phyloP scores from a whole-genome alignment of 2,797 vertebrate species.

The Tokudaia tokunoshimensis region DNA sequence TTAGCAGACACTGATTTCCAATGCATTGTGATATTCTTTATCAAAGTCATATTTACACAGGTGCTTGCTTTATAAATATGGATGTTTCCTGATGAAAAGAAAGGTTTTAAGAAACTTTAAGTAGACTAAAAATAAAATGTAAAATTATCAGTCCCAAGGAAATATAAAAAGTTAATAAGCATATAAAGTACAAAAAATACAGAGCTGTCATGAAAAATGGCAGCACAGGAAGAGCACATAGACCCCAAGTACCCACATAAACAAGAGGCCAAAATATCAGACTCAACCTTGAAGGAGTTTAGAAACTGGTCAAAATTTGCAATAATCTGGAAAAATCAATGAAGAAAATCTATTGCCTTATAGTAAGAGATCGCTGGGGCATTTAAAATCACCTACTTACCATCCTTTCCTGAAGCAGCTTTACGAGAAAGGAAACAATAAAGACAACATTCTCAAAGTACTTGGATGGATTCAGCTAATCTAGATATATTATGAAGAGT shows the following conservation, averaged over 20 bases:
- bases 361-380: neutral
- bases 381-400: neutral
- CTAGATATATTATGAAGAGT: neutral
- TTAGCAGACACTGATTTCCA: neutral
- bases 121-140: constrained; percentile 49
- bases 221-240: neutral
- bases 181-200: neutral
- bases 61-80: constrained; percentile 58
- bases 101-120: constrained; percentile 38
- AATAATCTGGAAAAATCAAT: neutral
- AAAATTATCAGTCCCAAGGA: constrained; percentile 31
- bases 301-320: neutral
- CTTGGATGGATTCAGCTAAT: neutral
- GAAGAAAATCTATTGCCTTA: neutral
- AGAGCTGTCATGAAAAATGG: neutral
- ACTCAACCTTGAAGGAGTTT: neutral
- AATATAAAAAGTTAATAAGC: constrained; percentile 10
- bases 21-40: neutral
- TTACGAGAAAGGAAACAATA: neutral
- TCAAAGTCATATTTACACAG: neutral
- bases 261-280: neutral
- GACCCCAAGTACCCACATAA: neutral
- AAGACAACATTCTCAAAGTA: neutral
- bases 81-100: constrained; percentile 48
- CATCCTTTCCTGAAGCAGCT: neutral